Base-by-base conservation (phyloP, 2,888 invertebrate species). In the Parapristionchus giblindavisi region DNA sequence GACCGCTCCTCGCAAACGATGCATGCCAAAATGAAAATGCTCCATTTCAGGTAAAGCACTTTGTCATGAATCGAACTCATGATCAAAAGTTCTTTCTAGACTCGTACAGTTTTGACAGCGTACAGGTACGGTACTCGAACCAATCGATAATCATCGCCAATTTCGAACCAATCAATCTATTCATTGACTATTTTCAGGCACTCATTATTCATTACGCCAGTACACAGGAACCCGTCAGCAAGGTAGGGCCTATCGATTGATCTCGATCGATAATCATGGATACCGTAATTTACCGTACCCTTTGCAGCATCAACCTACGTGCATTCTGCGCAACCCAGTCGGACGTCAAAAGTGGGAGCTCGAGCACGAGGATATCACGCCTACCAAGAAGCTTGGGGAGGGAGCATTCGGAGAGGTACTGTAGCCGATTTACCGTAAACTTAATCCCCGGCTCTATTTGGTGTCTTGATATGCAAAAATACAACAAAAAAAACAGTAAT, bases 401-500 rank as follows among this genome's bases (percentile, higher is more conserved):
- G 82, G 85, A 32, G 84, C 84, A 8, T 85, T 84, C 70, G 85
- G 85, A 51, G 84, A 85, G 63, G 85, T 84, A 11, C 71, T 66
- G 6, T 54, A 54, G 54, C 48, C 21, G 48, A 48, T n/a, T n/a
- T n/a, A n/a, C n/a, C n/a, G n/a, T n/a, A n/a, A n/a, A n/a, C n/a
- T n/a, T n/a, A n/a, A 6, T n/a, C n/a, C n/a, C n/a, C n/a, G n/a
- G n/a, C n/a, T n/a, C n/a, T n/a, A n/a, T n/a, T n/a, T n/a, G n/a
- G n/a, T n/a, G n/a, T n/a, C n/a, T n/a, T n/a, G n/a, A n/a, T n/a
- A n/a, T n/a, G n/a, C n/a, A n/a, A n/a, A n/a, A n/a, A n/a, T n/a
- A n/a, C n/a, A n/a, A n/a, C n/a, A n/a, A n/a, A n/a, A n/a, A n/a
- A n/a, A n/a, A n/a, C n/a, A n/a, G n/a, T n/a, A n/a, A n/a, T n/a